phyloP scores from a whole-genome alignment of 1,140 invertebrate genomes.

The Drosophila truncata region DNA sequence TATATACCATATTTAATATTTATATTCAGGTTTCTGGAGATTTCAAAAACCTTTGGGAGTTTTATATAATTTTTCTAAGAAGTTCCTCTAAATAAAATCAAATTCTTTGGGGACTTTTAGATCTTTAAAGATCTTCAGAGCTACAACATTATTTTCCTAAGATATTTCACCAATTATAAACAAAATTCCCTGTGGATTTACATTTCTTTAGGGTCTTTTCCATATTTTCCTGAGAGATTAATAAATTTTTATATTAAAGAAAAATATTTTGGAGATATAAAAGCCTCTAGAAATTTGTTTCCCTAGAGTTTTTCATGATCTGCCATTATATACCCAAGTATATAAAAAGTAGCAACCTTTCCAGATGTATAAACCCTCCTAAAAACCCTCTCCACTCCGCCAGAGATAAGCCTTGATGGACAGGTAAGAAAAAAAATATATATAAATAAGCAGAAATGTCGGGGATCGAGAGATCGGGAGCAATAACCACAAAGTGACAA shows the following conservation, averaged over 20 bases:
- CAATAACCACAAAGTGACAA: slow-evolving; percentile 49
- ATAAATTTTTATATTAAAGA: too few species aligned
- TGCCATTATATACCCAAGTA: background rate
- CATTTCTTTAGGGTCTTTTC: too few species aligned
- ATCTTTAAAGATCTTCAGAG: background rate
- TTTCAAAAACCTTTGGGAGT: background rate
- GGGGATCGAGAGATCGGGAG: slow-evolving; percentile 9
- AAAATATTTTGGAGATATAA: background rate
- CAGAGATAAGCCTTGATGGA: slow-evolving; percentile 41
- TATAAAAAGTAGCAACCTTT: background rate
- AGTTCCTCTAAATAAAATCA: background rate
- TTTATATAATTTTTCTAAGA: background rate
- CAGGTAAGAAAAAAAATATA: slow-evolving; percentile 10
- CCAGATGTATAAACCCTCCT: slow-evolving; percentile 9
- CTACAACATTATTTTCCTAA: background rate
- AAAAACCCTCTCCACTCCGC: too few species aligned
- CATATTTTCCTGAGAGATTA: background rate
- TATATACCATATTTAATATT: too few species aligned
- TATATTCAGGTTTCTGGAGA: background rate
- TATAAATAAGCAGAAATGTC: background rate
- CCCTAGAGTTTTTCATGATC: background rate
- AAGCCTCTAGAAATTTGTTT: background rate
- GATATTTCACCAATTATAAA: too few species aligned
- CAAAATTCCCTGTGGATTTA: too few species aligned
- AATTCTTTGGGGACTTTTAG: background rate